Evolutionary conservation across 2,888 invertebrate genomes (phyloP).

Genomic region (Tenthredo notha): DNA sequence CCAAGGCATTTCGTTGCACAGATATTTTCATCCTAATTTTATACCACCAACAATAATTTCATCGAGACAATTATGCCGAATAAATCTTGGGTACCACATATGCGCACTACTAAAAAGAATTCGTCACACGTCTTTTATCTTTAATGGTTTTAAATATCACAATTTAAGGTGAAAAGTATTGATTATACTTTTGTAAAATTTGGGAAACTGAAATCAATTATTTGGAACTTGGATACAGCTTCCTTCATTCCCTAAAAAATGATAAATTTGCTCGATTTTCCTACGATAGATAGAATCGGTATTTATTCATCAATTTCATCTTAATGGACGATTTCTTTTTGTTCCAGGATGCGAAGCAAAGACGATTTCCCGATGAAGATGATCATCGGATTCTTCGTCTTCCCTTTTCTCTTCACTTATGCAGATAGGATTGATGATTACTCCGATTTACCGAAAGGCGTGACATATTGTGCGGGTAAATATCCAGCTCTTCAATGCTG

Average conservation of each 20-base stretch:
- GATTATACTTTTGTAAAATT: not conserved
- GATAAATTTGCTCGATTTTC: not conserved
- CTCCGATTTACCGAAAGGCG: constrained; percentile 81
- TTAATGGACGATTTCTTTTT: constrained; percentile 18
- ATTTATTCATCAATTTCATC: not conserved
- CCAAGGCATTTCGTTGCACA: constrained; percentile 15
- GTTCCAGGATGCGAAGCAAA: constrained; percentile 65
- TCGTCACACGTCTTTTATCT: not conserved
- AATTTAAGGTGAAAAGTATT: not conserved
- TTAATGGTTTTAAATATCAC: not conserved
- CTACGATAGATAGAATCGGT: not conserved
- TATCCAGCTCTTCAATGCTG: constrained; percentile 83
- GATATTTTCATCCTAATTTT: constrained; percentile 1
- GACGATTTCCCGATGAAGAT: constrained; percentile 53
- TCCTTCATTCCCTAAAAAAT: not conserved
- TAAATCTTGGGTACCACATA: not conserved
- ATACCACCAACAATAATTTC: constrained; percentile 11
- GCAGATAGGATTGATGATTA: constrained; percentile 68
- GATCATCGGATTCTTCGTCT: constrained; percentile 55
- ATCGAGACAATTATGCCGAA: constrained; percentile 1
- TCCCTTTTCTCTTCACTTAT: constrained; percentile 59
- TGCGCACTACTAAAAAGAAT: not conserved
- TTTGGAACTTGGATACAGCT: not conserved
- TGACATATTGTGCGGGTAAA: constrained; percentile 80
- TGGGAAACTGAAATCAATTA: not conserved